Evolutionary conservation across 2,888 invertebrate species (phyloP), one percentile per base, ranked within the genome.

Genomic region (Dolichomitus sp.): DNA sequence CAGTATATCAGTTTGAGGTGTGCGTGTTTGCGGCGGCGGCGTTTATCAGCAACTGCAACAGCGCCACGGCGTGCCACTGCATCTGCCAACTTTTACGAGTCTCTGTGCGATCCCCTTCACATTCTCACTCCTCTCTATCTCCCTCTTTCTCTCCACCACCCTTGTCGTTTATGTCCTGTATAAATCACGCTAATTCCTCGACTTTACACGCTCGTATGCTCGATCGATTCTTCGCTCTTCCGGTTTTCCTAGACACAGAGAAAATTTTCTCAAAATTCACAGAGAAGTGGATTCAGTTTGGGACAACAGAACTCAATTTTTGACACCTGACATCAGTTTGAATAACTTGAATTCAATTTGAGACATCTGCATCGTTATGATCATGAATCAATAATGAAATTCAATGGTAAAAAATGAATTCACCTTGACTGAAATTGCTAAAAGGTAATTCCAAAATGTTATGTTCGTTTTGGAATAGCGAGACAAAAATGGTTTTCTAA

Each of bases 161-260:
- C 89, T 88, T 87, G 87, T 86, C 88, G 88, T 91, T 92, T 92
- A 92, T 89, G 92, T 88, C 91, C 84, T 88, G 87, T 90, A 90
- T 91, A 92, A 92, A 92, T 92, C 90, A 90, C 88, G 89, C 91
- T 92, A 92, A 92, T 93, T 92, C 89, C 86, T 50, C 78, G 84
- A 81, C 63, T 84, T 85, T 75, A 65, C 70, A 59, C 74, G 66
- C 30, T 48, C 54, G 48, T 50, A 30, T 9, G n/a, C 23, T 37
- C 61, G 68, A 74, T 79, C 70, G 82, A 79, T 75, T 48, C 68
- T 66, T 69, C 6, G 4, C 57, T 63, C 37, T 54, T 68, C 50
- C 7, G 37, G 50, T 19, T 50, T 61, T 48, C 48, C 48, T 30
- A 42, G n/a, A n/a, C 17, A 0, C 14, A 45, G 11, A 14, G 45